Evolutionary conservation across 2,888 invertebrate species (phyloP).

Genomic region (Lithosia quadra): DNA sequence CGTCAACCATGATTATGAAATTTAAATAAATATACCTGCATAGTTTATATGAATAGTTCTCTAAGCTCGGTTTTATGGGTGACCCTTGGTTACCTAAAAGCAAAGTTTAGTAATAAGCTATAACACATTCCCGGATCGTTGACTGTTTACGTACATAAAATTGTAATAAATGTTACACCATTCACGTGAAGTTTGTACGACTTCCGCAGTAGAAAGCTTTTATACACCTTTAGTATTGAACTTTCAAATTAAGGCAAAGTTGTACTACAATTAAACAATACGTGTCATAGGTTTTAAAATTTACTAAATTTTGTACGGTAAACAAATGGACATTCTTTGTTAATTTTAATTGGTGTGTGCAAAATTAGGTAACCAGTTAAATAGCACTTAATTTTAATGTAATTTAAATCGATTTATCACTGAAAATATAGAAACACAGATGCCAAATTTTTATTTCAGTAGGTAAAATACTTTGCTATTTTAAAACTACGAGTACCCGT

Average conservation of each 20-base stretch:
- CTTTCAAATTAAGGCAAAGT: conserved; percentile 1
- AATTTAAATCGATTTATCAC: too few relatives aligned
- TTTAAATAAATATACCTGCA: background rate
- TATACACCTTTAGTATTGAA: background rate
- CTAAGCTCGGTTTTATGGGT: background rate
- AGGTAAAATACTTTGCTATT: too few relatives aligned
- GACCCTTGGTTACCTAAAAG: background rate
- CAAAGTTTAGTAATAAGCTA: conserved; percentile 12
- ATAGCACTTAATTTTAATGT: too few relatives aligned
- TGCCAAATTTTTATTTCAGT: too few relatives aligned
- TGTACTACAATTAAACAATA: background rate
- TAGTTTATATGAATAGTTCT: background rate
- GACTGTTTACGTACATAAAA: conserved; percentile 8
- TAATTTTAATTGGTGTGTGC: too few relatives aligned
- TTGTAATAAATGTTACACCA: background rate
- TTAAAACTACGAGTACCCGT: too few relatives aligned
- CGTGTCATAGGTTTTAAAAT: too few relatives aligned
- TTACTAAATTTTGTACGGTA: too few relatives aligned
- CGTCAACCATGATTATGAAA: background rate
- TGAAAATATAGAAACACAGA: too few relatives aligned
- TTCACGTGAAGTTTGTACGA: conserved; percentile 14
- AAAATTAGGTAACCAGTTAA: too few relatives aligned
- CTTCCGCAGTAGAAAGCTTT: background rate
- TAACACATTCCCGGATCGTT: conserved; percentile 5
- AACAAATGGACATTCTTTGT: too few relatives aligned